Evolutionary conservation across 92 coral and sea anemone species (phyloP), one percentile per base, ranked within the genome.

Genomic region (Palythoa heliodiscus): DNA sequence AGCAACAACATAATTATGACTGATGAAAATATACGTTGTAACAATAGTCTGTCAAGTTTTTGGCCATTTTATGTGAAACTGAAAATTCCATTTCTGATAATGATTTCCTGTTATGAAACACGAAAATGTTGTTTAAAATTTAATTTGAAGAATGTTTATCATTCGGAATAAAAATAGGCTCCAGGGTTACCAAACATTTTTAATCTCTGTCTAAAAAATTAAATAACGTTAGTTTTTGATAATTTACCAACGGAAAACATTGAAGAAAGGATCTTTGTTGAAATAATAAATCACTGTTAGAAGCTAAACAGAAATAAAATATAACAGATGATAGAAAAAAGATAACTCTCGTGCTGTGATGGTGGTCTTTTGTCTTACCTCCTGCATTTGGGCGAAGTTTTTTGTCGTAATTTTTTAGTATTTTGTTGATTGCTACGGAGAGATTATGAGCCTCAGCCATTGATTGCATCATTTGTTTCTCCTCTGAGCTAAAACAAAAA

Each of bases 321-420:
- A 43, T 8, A 43, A 5, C 50, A 43, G 43, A 10, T 15, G 35
- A 57, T 17, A 57, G 4, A 60, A 4, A 53, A 25, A 16, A 57
- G 29, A 19, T 15, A 24, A 35, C 16, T 79, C 84, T 50, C 71
- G 25, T 75, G 80, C 80, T 52, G 39, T 20, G 61, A 24, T 52
- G 7, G 66, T 20, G 4, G 9, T 60, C 69, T 66, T 1, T 71
- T 52, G 15, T 76, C 88, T 72, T 73, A 93, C 95, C 95, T 88
- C 98, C 98, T 29, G 97, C 97, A 48, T 89, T 91, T 1, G 98
- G 98, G 40, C 98, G 89, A 38, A 95, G 91, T 83, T 97, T 95
- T 87, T 93, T 97, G 94, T 97, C 99, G 38, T 94, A 91, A 4
- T 40, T 70, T 29, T 88, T 77, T 8, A 97, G 77, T n/a, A 95